These are phyloP conservation scores for Hyperoplus immaculatus DNA, from an alignment of 2,797 vertebrate genomes.

Conservation along the genomic window DNA sequence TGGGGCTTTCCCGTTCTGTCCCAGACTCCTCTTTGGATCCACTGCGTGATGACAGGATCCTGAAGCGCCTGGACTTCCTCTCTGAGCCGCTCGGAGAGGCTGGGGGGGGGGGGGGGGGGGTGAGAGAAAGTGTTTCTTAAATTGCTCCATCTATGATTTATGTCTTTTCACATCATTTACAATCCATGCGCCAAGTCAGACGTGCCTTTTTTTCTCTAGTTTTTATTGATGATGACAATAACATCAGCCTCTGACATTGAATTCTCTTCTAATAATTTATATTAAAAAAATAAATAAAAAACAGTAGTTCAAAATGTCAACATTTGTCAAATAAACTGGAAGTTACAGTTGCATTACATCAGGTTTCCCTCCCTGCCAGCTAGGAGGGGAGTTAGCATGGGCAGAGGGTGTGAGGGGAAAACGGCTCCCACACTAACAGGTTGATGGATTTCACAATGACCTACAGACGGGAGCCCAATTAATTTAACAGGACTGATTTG, in stretches of 20 bases:
- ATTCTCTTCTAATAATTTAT: background rate
- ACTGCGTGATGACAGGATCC: slow-evolving; percentile 83
- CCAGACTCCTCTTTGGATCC: slow-evolving; percentile 84
- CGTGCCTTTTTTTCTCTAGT: background rate
- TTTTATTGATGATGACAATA: background rate
- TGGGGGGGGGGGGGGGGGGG: slow-evolving; percentile 27
- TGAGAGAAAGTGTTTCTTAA: slow-evolving; percentile 16
- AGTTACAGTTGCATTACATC: slow-evolving; percentile 45
- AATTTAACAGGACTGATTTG: slow-evolving; percentile 49
- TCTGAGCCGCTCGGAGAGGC: slow-evolving; percentile 85
- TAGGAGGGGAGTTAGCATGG: slow-evolving; percentile 24
- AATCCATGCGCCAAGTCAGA: background rate
- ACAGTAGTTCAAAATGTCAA: background rate
- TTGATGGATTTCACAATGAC: slow-evolving; percentile 58
- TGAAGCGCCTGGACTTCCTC: slow-evolving; percentile 86
- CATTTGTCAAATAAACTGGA: slow-evolving; percentile 8
- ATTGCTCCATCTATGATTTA: background rate
- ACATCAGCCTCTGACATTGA: background rate
- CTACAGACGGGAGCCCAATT: slow-evolving; percentile 50
- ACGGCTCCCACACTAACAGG: slow-evolving; percentile 38
- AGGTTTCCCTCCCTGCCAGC: slow-evolving; percentile 21
- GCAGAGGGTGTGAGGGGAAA: slow-evolving; percentile 19
- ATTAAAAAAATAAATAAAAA: background rate
- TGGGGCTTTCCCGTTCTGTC: slow-evolving; percentile 73
- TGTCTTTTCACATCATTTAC: slow-evolving; percentile 1